phyloP scores from a whole-genome alignment of 1,140 invertebrate species.

The Drosophila paulistorum region DNA sequence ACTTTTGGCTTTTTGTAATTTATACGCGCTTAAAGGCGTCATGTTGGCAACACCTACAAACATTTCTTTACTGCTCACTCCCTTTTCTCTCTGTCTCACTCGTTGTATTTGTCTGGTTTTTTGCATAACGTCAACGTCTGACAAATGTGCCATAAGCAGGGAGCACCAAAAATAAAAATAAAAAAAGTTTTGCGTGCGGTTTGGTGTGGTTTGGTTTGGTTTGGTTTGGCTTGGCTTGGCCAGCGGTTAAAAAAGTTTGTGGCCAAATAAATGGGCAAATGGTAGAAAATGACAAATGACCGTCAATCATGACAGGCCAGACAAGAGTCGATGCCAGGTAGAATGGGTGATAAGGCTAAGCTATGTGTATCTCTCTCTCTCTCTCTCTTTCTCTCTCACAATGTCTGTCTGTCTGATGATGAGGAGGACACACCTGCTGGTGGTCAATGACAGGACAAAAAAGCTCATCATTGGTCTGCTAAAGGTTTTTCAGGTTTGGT shows the following conservation, averaged over 20 bases:
- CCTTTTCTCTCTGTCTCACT: constrained; percentile 10
- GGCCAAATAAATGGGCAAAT: constrained; percentile 78
- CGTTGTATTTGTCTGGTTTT: constrained; percentile 41
- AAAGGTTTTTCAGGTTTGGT: constrained; percentile 21
- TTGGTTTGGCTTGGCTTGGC: constrained; percentile 52
- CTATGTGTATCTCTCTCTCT: constrained; percentile 47
- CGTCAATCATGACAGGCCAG: constrained; percentile 82
- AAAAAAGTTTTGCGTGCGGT: constrained; percentile 70
- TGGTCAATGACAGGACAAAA: constrained; percentile 68
- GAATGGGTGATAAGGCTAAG: constrained; percentile 61
- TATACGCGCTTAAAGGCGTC: constrained; percentile 78
- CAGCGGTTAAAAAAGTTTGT: constrained; percentile 73
- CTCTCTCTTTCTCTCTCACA: neutral
- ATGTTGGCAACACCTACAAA: constrained; percentile 79
- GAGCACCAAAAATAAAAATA: neutral
- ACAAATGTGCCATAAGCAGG: constrained; percentile 80
- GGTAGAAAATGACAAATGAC: constrained; percentile 82
- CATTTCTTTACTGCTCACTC: constrained; percentile 47
- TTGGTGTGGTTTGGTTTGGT: constrained; percentile 53
- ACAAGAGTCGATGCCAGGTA: constrained; percentile 35
- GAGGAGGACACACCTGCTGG: constrained; percentile 63
- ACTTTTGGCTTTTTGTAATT: constrained; percentile 78
- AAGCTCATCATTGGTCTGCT: constrained; percentile 63
- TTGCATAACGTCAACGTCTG: constrained; percentile 78
- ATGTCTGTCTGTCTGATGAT: constrained; percentile 19